phyloP scores from a whole-genome alignment of 2,888 invertebrate genomes.

The Poecilobothrus nobilitatus region DNA sequence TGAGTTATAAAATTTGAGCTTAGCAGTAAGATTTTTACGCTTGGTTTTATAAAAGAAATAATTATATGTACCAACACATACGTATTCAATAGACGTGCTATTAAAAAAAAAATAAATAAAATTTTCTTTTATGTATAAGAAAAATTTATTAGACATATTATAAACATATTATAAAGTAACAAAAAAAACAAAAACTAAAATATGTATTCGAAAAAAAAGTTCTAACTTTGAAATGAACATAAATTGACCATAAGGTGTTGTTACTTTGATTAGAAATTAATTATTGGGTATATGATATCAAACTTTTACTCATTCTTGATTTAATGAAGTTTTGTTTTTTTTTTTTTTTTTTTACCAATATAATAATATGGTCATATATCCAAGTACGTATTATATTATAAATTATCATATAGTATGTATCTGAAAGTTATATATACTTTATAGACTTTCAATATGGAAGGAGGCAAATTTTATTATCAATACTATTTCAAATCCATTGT shows the following conservation, averaged over 20 bases:
- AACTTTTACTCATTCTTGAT: background rate
- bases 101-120: no score
- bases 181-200: background rate
- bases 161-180: background rate
- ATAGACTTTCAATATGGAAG: no score
- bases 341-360: background rate
- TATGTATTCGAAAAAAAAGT: background rate
- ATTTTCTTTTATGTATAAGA: no score
- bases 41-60: no score
- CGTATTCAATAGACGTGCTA: no score
- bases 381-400: no score
- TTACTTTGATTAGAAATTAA: constrained; percentile 11
- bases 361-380: no score
- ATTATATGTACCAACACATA: no score
- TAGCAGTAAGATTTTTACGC: no score
- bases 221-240: background rate
- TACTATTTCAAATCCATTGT: background rate
- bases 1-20: no score
- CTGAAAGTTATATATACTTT: no score
- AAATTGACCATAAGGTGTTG: constrained; percentile 11
- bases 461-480: background rate
- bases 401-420: no score
- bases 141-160: background rate
- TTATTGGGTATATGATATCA: constrained; percentile 4
- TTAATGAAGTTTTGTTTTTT: background rate